Evolutionary conservation across 2,888 invertebrate species (phyloP).

Genomic region (Ectobius pallidus): DNA sequence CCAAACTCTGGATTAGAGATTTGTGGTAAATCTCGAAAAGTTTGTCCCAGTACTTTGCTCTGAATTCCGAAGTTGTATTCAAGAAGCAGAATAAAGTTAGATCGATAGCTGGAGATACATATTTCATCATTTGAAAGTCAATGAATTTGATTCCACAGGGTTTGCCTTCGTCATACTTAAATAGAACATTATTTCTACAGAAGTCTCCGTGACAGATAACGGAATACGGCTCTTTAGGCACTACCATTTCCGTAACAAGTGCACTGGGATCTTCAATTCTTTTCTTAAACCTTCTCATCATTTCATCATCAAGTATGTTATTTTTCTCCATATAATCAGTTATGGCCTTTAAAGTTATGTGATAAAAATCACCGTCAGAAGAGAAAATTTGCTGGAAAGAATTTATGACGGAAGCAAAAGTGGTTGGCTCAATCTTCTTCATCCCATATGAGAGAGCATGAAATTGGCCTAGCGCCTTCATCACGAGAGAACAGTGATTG

Average conservation of each 20-base stretch:
- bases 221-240: slow-evolving; percentile 40
- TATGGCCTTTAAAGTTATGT: too few species aligned
- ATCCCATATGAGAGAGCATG: slow-evolving; percentile 49
- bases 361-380: neutral
- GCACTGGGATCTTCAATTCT: slow-evolving; percentile 44
- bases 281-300: slow-evolving; percentile 44
- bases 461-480: slow-evolving; percentile 47
- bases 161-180: slow-evolving; percentile 49
- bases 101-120: slow-evolving; percentile 53
- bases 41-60: slow-evolving; percentile 47
- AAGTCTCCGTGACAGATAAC: slow-evolving; percentile 55
- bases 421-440: slow-evolving; percentile 17
- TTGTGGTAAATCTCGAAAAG: slow-evolving; percentile 48
- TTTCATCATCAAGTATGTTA: neutral
- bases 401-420: neutral
- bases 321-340: neutral
- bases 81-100: slow-evolving; percentile 52
- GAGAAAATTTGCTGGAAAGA: neutral
- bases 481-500: slow-evolving; percentile 46
- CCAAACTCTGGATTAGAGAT: slow-evolving; percentile 18
- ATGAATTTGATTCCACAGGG: slow-evolving; percentile 42
- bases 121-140: slow-evolving; percentile 43
- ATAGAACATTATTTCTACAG: slow-evolving; percentile 54
- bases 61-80: slow-evolving; percentile 49
- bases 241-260: neutral